Base-by-base conservation (phyloP, 1,140 invertebrate genomes). In the Ephestia elutella region DNA sequence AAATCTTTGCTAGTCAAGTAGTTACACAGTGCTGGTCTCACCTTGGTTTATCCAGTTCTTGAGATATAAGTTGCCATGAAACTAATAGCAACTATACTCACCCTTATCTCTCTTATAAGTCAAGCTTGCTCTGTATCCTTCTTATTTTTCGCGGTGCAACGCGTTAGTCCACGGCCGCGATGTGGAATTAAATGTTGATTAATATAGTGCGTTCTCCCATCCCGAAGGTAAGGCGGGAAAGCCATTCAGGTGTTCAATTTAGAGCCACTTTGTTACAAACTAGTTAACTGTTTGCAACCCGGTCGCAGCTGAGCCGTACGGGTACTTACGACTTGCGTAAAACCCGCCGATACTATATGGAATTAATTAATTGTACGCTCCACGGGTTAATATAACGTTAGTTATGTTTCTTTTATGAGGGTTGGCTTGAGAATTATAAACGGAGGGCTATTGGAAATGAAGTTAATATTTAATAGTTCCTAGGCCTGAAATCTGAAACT, bases 141-240 rank as follows among this genome's bases (percentile, higher is more conserved):
- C 1, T 44, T 44, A 44, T 44, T 44, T 44, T 44, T 2, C 63
- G n/a, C n/a, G 9, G 62, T 66, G 68, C 63, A 63, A 53, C 65
- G 71, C 66, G 68, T 83, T 77, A 70, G 59, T 66, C 63, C 66
- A 63, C 63, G 60, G 59, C 62, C 59, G 70, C 73, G 72, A 73
- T 75, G 75, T 80, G 66, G 75, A 86, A 85, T 86, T 87, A 85
- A 86, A 87, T 82, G 81, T 78, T 87, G 79, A 87, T 87, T 86
- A 87, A 83, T 80, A 82, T 78, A 68, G 70, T 71, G 70, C 71
- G 67, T 75, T 82, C 74, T 70, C 74, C 65, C 66, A 68, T 60
- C 60, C 32, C 59, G 62, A 20, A 59, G 54, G 59, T 62, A 53
- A 64, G 57, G 49, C 57, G 49, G 60, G 60, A 61, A 70, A 73